Evolutionary conservation across 2,113 vertebrate species (phyloP).

Genomic region (Alexandromys fortis): DNA sequence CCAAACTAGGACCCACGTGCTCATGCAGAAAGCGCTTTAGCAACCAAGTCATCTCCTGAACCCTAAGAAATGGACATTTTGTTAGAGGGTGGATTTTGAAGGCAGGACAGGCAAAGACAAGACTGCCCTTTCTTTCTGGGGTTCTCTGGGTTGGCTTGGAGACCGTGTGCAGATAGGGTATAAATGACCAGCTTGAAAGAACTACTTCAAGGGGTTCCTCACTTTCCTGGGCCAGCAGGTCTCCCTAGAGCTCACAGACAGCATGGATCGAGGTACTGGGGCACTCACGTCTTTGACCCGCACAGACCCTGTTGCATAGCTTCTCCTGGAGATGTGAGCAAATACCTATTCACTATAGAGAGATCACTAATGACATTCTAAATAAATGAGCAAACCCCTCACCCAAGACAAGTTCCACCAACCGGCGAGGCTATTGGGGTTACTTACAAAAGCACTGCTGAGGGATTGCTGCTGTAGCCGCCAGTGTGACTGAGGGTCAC

Average conservation of each 20-base stretch:
- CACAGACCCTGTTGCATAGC: neutral
- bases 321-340: neutral
- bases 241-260: no score
- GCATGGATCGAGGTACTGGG: no score
- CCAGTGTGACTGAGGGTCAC: neutral
- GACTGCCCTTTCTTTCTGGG: neutral
- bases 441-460: neutral
- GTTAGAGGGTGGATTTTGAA: neutral
- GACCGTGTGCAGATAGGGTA: neutral
- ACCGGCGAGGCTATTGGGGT: no score
- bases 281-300: neutral
- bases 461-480: neutral
- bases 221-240: neutral
- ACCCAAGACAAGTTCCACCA: neutral
- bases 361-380: neutral
- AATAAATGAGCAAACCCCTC: no score
- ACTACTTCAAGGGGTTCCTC: neutral
- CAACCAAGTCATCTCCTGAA: neutral
- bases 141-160: neutral
- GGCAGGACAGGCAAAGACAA: neutral
- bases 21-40: neutral
- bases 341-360: neutral
- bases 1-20: neutral
- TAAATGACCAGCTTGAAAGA: neutral
- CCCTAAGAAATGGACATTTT: neutral